These are phyloP conservation scores for Synchiropus splendidus DNA, from an alignment of 2,113 vertebrate genomes.

Conservation along the genomic window DNA sequence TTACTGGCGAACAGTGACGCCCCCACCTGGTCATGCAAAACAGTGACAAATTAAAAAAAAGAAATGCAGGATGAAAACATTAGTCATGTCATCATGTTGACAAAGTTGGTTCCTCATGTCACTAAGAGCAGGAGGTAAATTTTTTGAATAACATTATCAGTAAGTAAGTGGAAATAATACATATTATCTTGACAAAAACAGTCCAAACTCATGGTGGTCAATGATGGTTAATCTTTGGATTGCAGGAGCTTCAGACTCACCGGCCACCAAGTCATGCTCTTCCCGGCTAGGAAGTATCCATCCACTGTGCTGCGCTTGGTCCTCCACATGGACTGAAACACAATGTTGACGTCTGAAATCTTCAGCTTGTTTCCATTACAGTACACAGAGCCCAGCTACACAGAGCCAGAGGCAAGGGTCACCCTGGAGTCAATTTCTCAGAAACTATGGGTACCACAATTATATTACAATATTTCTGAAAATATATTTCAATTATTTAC, in stretches of 20 bases:
- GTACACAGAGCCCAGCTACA: no score
- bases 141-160: neutral
- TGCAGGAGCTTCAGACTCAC: constrained; percentile 67
- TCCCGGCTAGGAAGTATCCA: constrained; percentile 94
- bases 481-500: no score
- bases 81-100: neutral
- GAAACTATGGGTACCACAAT: no score
- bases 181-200: no score
- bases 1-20: constrained; percentile 96
- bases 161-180: neutral
- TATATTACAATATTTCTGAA: no score
- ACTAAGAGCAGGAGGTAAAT: neutral
- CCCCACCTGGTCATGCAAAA: constrained; percentile 71
- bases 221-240: neutral
- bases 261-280: constrained; percentile 94
- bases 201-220: no score
- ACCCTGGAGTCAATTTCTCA: no score
- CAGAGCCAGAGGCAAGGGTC: no score
- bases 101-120: neutral
- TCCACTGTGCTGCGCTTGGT: constrained; percentile 87
- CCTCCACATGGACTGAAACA: constrained; percentile 82
- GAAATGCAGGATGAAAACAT: neutral
- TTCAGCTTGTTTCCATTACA: no score
- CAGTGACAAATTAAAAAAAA: neutral
- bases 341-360: neutral